Base-by-base conservation (phyloP, 2,797 vertebrate species). In the Lepilemur septentrionalis region DNA sequence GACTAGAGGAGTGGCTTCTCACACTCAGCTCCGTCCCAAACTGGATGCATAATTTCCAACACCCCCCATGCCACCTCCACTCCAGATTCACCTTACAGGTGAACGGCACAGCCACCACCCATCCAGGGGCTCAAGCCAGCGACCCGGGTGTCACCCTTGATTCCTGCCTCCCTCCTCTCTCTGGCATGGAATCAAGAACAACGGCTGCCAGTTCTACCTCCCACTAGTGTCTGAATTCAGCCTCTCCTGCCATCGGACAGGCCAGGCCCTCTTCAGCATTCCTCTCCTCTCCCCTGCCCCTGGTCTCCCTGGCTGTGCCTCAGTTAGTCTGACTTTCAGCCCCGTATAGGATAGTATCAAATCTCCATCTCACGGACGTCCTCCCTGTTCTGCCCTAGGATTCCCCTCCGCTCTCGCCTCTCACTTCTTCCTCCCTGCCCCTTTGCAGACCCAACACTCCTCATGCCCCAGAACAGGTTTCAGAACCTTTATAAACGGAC, bases 111-210 rank as follows among this genome's bases (percentile, higher is more conserved):
- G 50, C 32, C 11, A 35, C 50, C 14, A 32, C 32, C 20, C 15
- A 28, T 7, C 28, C 1, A 3, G 72, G 20, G 78, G 61, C 43
- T 94, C 13, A 25, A 52, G 41, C 59, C 59, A 86, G 86, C 85
- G 50, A 76, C 65, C 48, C 1, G 3, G 92, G 46, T 43, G 18
- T 65, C 69, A 61, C 25, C 59, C 81, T 12, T 3, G 61, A 88
- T 1, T 65, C 46, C 23, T 41, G 38, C 48, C 67, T 52, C 75
- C 41, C 52, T 35, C 65, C 6, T 18, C 41, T 30, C 18, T 43
- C 20, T 9, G 4, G 48, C 0, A 0, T 0, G 14, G 32, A 87
- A 67, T 75, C 57, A 46, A 25, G 11, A 70, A 50, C 10, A 30
- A 83, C 46, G 18, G 50, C n/a, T 52, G 50, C 32, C 90, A 55